These are phyloP conservation scores for Philonicus albiceps DNA, from an alignment of 2,888 invertebrate genomes.

Conservation along the genomic window DNA sequence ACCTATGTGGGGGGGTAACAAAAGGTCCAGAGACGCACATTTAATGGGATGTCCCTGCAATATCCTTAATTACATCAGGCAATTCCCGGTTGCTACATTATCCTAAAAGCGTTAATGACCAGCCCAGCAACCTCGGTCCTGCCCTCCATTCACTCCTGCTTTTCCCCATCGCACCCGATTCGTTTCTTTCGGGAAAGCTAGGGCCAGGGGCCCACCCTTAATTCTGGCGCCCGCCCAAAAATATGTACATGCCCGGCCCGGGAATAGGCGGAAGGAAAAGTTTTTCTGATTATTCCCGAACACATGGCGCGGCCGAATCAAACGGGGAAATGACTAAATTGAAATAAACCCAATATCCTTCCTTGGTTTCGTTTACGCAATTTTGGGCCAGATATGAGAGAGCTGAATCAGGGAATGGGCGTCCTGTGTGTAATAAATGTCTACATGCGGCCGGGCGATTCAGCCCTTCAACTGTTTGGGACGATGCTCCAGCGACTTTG, in stretches of 20 bases:
- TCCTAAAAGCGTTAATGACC: conserved; percentile 38
- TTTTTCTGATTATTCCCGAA: conserved; percentile 38
- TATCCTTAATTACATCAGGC: conserved; percentile 33
- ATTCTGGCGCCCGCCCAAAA: conserved; percentile 1
- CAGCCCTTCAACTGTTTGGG: background rate
- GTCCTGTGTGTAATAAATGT: conserved; percentile 32
- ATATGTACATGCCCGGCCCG: background rate
- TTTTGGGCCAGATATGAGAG: conserved; percentile 11
- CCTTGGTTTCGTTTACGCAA: conserved; percentile 3
- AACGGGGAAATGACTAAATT: conserved; percentile 37
- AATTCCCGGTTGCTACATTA: conserved; percentile 33
- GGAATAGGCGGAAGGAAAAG: conserved; percentile 22
- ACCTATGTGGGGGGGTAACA: background rate
- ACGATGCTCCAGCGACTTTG: background rate
- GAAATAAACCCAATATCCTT: conserved; percentile 38
- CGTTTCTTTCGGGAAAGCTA: background rate
- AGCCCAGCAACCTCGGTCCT: background rate
- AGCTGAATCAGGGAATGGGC: background rate
- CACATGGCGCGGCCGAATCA: conserved; percentile 34
- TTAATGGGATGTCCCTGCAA: conserved; percentile 28
- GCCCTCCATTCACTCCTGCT: too few relatives aligned
- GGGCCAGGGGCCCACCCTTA: background rate
- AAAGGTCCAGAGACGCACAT: background rate
- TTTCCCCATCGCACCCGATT: background rate
- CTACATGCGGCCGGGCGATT: conserved; percentile 8